These are phyloP conservation scores for Cylindroiulus punctatus DNA, from an alignment of 2,888 invertebrate genomes.

Conservation along the genomic window DNA sequence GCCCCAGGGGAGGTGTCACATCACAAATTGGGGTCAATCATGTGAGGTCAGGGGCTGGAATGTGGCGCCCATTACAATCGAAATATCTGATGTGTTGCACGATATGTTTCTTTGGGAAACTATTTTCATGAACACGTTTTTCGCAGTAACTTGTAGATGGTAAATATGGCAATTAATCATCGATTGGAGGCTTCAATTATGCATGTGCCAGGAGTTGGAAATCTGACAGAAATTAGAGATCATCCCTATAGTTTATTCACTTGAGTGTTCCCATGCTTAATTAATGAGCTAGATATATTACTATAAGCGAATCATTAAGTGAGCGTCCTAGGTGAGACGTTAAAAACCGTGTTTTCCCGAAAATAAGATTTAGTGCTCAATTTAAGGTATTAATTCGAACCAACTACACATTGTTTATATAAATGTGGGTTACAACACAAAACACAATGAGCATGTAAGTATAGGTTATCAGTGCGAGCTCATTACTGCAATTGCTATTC, in stretches of 20 bases:
- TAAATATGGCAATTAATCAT: neutral
- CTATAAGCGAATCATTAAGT: neutral
- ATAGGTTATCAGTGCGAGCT: neutral
- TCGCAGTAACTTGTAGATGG: too few relatives aligned
- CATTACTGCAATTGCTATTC: neutral
- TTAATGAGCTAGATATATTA: neutral
- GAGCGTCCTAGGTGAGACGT: neutral
- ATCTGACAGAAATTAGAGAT: neutral
- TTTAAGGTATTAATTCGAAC: neutral
- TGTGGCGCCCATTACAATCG: too few relatives aligned
- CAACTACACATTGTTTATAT: neutral
- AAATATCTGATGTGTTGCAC: too few relatives aligned
- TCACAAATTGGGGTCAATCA: too few relatives aligned
- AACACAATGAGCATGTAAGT: neutral
- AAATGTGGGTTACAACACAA: slow-evolving; percentile 16
- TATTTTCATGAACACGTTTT: too few relatives aligned
- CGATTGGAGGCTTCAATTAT: neutral
- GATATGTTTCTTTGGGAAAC: too few relatives aligned
- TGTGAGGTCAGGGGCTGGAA: too few relatives aligned
- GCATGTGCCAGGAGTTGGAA: neutral
- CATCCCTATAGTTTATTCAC: neutral
- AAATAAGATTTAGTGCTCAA: too few relatives aligned
- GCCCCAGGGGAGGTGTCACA: too few relatives aligned
- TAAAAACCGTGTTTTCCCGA: neutral
- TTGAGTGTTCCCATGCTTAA: neutral